Conservation (phyloP, 2,113 vertebrate genomes). For the Gorsachius goisagi region DNA sequence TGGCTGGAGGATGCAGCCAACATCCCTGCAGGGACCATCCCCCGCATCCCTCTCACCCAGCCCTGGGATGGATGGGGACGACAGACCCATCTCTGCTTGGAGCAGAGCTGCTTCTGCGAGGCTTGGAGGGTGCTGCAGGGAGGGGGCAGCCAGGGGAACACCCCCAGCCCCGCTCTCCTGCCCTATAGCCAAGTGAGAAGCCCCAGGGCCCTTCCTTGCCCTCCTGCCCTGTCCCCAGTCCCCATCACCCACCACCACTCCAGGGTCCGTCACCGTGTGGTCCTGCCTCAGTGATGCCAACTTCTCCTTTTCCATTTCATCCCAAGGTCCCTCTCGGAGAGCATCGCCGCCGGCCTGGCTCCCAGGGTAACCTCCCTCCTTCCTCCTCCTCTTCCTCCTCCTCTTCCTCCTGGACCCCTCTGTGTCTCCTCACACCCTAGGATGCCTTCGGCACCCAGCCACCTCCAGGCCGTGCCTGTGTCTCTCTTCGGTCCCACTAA, state of each 20-base stretch:
- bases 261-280: background rate
- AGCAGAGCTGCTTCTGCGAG: background rate
- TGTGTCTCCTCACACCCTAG: conserved; percentile 74
- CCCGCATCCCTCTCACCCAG: background rate
- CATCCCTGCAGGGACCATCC: fast-evolving
- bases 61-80: background rate
- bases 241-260: background rate
- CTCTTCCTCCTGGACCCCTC: conserved; percentile 63
- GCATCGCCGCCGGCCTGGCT: conserved; percentile 80
- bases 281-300: conserved; percentile 59
- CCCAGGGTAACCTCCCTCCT: conserved; percentile 81
- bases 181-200: background rate
- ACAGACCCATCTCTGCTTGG: background rate
- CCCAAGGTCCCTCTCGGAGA: conserved; percentile 83
- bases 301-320: conserved; percentile 82
- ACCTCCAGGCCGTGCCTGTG: background rate
- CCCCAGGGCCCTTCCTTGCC: background rate
- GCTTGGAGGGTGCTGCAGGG: background rate
- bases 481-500: conserved; percentile 68
- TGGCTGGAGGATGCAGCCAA: fast-evolving
- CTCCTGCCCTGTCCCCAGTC: background rate
- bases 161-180: background rate
- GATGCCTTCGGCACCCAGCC: conserved; percentile 62
- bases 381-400: conserved; percentile 40
- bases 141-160: background rate